These are phyloP conservation scores for Macrophya alboannulata DNA, from an alignment of 2,888 invertebrate species.

Conservation along the genomic window DNA sequence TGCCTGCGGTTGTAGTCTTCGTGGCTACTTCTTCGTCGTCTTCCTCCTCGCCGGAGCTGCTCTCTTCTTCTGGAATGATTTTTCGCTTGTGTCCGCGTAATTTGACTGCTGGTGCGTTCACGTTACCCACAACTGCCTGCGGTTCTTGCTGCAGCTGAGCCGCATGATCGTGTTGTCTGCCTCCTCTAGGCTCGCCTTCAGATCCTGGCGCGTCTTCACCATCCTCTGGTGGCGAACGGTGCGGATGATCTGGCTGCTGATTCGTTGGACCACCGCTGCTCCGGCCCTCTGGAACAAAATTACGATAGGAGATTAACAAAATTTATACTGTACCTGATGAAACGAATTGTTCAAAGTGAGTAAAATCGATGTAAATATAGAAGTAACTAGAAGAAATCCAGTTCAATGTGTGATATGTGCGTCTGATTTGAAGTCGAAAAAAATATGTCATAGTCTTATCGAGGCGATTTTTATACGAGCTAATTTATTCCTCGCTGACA, in stretches of 20 bases:
- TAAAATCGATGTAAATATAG: not conserved
- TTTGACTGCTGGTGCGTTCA: constrained; percentile 70
- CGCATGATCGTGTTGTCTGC: constrained; percentile 81
- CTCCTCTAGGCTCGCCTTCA: constrained; percentile 81
- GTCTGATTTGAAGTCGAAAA: not conserved
- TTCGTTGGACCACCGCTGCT: constrained; percentile 83
- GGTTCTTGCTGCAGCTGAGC: constrained; percentile 81
- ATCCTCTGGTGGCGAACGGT: constrained; percentile 80
- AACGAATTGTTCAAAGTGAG: not conserved
- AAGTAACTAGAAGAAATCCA: not conserved
- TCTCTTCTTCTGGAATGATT: constrained; percentile 81
- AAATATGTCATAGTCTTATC: not conserved
- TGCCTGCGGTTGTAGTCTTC: constrained; percentile 77
- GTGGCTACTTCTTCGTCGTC: constrained; percentile 76
- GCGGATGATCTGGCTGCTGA: constrained; percentile 80
- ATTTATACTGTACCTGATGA: not conserved
- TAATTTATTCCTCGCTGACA: constrained; percentile 46
- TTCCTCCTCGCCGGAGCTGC: constrained; percentile 81
- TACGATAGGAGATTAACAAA: not conserved
- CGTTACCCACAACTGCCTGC: constrained; percentile 69
- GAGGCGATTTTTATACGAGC: constrained; percentile 41
- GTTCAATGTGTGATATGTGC: not conserved
- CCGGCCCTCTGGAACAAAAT: constrained; percentile 80
- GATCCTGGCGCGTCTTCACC: constrained; percentile 81
- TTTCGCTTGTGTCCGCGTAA: constrained; percentile 84